Evolutionary conservation across 2,113 vertebrate genomes (phyloP).

Genomic region (Sinocyclocheilus grahami): DNA sequence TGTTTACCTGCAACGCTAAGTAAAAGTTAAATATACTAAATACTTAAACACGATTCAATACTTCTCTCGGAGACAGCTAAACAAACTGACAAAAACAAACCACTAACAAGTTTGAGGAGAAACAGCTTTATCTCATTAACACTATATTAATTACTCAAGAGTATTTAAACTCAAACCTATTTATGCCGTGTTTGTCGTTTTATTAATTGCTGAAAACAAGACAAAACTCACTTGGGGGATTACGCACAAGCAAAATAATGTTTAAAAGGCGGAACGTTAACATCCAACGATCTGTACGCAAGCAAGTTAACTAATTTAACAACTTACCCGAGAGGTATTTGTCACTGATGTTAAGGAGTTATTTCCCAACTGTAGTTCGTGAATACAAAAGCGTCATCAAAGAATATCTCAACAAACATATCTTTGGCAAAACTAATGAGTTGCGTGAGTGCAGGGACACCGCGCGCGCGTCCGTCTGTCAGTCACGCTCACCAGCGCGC

Average conservation of each 20-base stretch:
- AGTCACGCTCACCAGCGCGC: conserved; percentile 24
- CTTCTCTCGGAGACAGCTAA: not conserved
- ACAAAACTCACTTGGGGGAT: not conserved
- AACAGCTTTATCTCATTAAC: not conserved
- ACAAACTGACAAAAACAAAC: conserved; percentile 15
- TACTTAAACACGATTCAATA: not conserved
- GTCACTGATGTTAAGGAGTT: not conserved
- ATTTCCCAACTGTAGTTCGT: not conserved
- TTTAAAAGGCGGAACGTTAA: not conserved
- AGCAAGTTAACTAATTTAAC: not conserved
- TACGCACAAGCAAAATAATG: not conserved
- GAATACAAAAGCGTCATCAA: not conserved
- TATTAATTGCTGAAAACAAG: conserved; percentile 2
- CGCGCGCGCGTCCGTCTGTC: conserved; percentile 20
- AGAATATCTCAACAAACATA: conserved; percentile 18
- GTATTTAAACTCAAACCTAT: not conserved
- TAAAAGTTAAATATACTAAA: too few relatives aligned
- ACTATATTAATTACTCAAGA: not conserved
- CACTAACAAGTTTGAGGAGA: not conserved
- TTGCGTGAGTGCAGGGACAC: not conserved
- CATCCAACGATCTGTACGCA: not conserved
- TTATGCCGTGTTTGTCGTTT: not conserved
- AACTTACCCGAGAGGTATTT: conserved; percentile 10
- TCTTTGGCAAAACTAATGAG: conserved; percentile 14
- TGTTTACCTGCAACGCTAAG: not conserved